Conservation (phyloP, 2,113 vertebrate species). For the Suricata suricatta region DNA sequence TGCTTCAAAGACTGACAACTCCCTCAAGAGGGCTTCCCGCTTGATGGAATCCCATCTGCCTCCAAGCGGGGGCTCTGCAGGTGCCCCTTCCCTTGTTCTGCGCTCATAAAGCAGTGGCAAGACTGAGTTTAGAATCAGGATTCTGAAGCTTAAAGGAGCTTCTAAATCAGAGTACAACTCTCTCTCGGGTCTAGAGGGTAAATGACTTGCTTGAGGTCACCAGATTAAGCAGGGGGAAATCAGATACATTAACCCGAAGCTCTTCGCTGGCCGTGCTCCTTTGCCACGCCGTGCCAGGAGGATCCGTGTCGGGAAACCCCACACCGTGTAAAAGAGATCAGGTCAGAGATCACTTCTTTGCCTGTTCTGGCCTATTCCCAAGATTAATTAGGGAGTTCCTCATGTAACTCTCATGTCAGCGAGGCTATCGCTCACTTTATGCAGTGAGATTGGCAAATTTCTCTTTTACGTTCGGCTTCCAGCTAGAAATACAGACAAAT, state of each 20-base stretch:
- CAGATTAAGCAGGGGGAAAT: neutral
- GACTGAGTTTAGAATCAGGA: neutral
- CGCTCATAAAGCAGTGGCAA: neutral
- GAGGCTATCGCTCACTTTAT: too few relatives aligned
- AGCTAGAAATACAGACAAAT: neutral
- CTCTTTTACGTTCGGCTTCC: neutral
- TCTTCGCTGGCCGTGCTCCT: neutral
- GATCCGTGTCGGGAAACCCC: neutral
- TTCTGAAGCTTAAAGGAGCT: neutral
- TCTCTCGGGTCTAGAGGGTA: neutral
- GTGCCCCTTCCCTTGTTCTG: neutral
- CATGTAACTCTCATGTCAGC: rapidly evolving
- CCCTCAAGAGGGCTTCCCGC: neutral
- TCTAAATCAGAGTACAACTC: neutral
- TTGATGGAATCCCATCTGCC: neutral
- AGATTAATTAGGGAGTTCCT: neutral
- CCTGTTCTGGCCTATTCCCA: neutral
- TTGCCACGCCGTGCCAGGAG: neutral
- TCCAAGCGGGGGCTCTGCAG: neutral
- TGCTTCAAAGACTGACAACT: neutral
- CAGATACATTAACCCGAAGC: neutral
- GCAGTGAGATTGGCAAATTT: too few relatives aligned
- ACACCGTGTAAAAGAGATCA: neutral
- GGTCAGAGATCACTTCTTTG: neutral
- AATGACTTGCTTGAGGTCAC: slow-evolving; percentile 4